A percentile compares a stretch with the other conserved stretches of the same genome.
Evolutionary conservation across 2,113 vertebrate species (phyloP).

Genomic region (Bombycilla garrulus): DNA sequence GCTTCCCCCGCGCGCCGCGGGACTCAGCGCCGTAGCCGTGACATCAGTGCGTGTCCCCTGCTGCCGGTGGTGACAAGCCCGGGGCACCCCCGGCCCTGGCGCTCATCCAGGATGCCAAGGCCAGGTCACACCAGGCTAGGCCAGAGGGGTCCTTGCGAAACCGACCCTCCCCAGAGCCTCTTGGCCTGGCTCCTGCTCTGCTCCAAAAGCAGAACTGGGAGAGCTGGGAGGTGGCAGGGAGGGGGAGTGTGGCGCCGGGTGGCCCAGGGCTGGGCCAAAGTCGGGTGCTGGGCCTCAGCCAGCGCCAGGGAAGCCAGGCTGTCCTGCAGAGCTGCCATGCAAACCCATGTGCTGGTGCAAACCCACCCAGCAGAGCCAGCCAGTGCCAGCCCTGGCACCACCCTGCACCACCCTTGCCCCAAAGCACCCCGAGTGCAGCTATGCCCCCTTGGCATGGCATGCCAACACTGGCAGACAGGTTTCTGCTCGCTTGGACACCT

Average conservation of each 20-base stretch:
- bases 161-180: neutral
- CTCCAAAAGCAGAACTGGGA: slow-evolving; percentile 39
- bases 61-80: neutral
- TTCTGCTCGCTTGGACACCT: accelerated
- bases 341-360: neutral
- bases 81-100: neutral
- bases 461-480: accelerated
- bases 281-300: neutral
- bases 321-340: neutral
- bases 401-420: accelerated
- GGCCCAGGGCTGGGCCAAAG: neutral
- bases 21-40: slow-evolving; percentile 43
- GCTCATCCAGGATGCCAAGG: neutral
- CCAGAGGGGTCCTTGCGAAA: neutral
- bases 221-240: neutral
- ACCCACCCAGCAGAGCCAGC: neutral
- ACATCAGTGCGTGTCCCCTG: slow-evolving; percentile 47
- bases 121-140: neutral
- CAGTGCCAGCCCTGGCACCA: accelerated
- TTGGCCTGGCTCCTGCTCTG: neutral
- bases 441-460: accelerated
- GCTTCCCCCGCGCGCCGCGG: slow-evolving; percentile 64
- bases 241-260: neutral
- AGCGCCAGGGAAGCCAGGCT: accelerated
- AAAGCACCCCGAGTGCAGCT: accelerated